phyloP scores from a whole-genome alignment of 92 coral and sea anemone genomes.

The Zoanthus sansibaricus region DNA sequence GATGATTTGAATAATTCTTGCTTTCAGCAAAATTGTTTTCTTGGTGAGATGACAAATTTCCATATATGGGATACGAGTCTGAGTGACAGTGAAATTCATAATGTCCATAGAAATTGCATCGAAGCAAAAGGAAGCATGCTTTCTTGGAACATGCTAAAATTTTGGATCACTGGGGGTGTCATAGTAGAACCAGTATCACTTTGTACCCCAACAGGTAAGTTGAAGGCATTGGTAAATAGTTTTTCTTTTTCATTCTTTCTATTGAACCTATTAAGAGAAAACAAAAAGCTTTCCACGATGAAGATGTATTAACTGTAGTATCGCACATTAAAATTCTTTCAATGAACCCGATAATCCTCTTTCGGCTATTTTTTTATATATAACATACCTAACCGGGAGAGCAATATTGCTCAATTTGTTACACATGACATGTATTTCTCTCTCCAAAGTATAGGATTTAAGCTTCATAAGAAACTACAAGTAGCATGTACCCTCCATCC shows the following conservation, averaged over 20 bases:
- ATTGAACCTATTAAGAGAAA: too few species aligned
- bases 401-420: too few species aligned
- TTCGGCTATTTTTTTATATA: too few species aligned
- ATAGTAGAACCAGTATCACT: constrained; percentile 2
- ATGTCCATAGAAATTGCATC: constrained; percentile 17
- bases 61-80: constrained; percentile 15
- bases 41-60: constrained; percentile 33
- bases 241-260: not conserved
- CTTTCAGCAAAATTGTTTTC: not conserved
- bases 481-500: too few species aligned
- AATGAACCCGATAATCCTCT: too few species aligned
- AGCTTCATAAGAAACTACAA: too few species aligned
- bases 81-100: not conserved
- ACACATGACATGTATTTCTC: too few species aligned
- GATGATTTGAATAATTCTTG: not conserved
- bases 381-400: too few species aligned
- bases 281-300: too few species aligned
- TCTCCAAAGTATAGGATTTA: too few species aligned
- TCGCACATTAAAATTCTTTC: too few species aligned
- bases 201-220: constrained; percentile 11
- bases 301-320: too few species aligned
- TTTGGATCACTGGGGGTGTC: not conserved
- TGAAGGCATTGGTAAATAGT: not conserved
- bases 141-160: constrained; percentile 9
- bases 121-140: constrained; percentile 1